These are phyloP conservation scores for Chrysolina oricalcia DNA, from an alignment of 2,888 invertebrate species.

Conservation along the genomic window DNA sequence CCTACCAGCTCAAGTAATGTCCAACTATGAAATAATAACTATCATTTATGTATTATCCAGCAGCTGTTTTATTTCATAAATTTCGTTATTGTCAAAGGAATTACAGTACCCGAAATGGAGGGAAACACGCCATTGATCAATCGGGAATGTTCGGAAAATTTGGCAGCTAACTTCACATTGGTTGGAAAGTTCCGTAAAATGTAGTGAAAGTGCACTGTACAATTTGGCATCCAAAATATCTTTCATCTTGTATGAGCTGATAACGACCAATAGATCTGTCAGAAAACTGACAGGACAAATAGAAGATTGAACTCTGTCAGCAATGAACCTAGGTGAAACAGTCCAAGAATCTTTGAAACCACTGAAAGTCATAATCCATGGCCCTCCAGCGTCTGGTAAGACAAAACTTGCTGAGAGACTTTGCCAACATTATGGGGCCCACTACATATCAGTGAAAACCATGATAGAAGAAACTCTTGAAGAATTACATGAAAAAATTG, in stretches of 20 bases:
- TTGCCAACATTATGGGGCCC: constrained; percentile 75
- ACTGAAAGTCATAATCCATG: constrained; percentile 77
- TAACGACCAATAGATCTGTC: neutral
- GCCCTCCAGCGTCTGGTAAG: constrained; percentile 81
- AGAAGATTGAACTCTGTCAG: neutral
- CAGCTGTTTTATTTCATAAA: too few relatives aligned
- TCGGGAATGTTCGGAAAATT: too few relatives aligned
- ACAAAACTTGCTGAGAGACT: constrained; percentile 76
- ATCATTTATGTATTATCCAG: too few relatives aligned
- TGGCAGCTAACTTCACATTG: too few relatives aligned
- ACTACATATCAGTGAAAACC: constrained; percentile 75
- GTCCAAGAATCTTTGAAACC: constrained; percentile 69
- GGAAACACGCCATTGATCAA: too few relatives aligned
- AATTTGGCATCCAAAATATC: too few relatives aligned
- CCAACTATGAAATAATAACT: too few relatives aligned
- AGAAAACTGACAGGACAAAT: neutral
- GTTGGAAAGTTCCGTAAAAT: too few relatives aligned
- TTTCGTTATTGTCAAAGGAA: too few relatives aligned
- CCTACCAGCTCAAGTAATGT: too few relatives aligned
- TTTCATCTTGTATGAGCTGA: neutral
- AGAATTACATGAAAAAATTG: constrained; percentile 69
- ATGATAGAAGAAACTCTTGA: constrained; percentile 74
- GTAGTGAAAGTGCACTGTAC: neutral
- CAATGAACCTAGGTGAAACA: neutral
- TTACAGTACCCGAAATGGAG: too few relatives aligned